Percentiles rank a stretch among this genome's conserved stretches.
Evolutionary conservation across 2,797 vertebrate species (phyloP).

Genomic region (Argentina silus): DNA sequence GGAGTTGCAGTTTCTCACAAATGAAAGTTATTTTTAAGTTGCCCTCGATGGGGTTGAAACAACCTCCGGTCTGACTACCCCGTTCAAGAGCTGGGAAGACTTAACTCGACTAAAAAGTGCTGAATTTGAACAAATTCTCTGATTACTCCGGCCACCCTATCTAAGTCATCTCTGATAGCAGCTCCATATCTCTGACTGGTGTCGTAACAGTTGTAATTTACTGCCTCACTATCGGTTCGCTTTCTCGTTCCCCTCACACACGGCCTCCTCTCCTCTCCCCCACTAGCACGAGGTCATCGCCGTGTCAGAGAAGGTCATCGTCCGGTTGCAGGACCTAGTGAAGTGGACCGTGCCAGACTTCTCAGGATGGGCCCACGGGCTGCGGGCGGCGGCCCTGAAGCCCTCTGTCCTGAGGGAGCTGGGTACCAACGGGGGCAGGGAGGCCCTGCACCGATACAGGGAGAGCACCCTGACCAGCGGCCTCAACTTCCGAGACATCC

Average conservation of each 20-base stretch:
- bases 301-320: slow-evolving; percentile 93
- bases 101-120: too few relatives aligned
- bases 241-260: background rate
- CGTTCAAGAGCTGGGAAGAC: slow-evolving; percentile 26
- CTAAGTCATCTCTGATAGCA: too few relatives aligned
- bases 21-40: slow-evolving; percentile 45
- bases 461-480: slow-evolving; percentile 91
- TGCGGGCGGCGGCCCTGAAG: slow-evolving; percentile 83
- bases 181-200: too few relatives aligned
- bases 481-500: slow-evolving; percentile 95
- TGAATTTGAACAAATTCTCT: too few relatives aligned
- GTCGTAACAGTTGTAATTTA: background rate
- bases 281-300: slow-evolving; percentile 93
- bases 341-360: slow-evolving; percentile 91
- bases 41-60: slow-evolving; percentile 50
- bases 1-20: slow-evolving; percentile 53
- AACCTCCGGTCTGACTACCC: slow-evolving; percentile 31
- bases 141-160: too few relatives aligned
- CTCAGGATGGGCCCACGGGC: slow-evolving; percentile 89
- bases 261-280: slow-evolving; percentile 36
- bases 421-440: slow-evolving; percentile 88
- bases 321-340: slow-evolving; percentile 91
- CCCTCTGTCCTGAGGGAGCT: slow-evolving; percentile 76
- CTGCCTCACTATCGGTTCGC: background rate
- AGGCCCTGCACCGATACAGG: slow-evolving; percentile 85